Evolutionary conservation across 2,797 vertebrate species (phyloP), one percentile per base, ranked within the genome.

Genomic region (Prionace glauca): DNA sequence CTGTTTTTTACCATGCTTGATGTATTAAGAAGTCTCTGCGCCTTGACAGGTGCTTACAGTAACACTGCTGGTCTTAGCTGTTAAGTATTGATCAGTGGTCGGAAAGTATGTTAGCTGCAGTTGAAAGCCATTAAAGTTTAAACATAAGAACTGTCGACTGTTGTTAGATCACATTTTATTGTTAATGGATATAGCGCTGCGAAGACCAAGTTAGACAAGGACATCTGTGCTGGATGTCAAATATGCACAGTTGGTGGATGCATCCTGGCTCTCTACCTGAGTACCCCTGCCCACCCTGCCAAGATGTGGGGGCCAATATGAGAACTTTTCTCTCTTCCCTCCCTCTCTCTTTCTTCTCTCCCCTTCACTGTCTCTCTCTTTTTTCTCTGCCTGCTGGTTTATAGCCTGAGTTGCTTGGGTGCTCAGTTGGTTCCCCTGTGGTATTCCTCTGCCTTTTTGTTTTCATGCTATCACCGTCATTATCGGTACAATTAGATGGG

Each of bases 101-200:
- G 50, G 71, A 95, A 95, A 95, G 71, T 74, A 72, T 77, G 71
- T 95, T 95, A 50, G 71, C 26, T 60, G 45, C 71, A 95, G 45
- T 95, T 95, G 93, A 95, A 95, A 95, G 29, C 71, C 71, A 95
- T 95, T 95, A 95, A 56, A 95, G 20, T 72, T 95, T 95, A 77
- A 95, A 95, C 26, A 77, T 95, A 95, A 50, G 93, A 77, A 95
- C 93, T 95, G 93, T 77, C 93, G 74, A 56, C 71, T 60, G 71
- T n/a, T 95, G 93, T 95, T 95, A 95, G 45, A 74, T 95, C 93
- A 77, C 93, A 74, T 95, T 95, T 95, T 77, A 77, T 72, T 3
- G n/a, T 77, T 56, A 95, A 77, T 95, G 93, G 71, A 95, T 95
- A 74, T 56, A 60, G 93, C 60, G 72, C 50, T 95, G 93, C 18